These are phyloP conservation scores for Isichthys henryi DNA, from an alignment of 2,113 vertebrate genomes.

Conservation along the genomic window DNA sequence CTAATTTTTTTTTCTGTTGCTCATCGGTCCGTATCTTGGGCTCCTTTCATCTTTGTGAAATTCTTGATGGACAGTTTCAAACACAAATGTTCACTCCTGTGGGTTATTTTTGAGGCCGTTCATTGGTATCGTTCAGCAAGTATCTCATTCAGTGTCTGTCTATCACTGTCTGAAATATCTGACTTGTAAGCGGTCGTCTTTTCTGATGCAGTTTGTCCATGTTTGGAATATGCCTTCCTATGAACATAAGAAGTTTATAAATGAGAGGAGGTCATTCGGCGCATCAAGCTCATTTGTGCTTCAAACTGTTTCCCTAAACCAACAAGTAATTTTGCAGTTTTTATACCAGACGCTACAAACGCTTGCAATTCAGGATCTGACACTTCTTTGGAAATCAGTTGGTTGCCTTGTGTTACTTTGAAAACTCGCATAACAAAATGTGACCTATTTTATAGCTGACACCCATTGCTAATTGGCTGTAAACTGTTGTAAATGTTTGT, in stretches of 20 bases:
- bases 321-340: too few relatives aligned
- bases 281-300: neutral
- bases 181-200: neutral
- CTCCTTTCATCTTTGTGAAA: neutral
- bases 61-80: neutral
- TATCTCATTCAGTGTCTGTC: neutral
- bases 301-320: too few relatives aligned
- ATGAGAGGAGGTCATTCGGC: too few relatives aligned
- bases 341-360: too few relatives aligned
- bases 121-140: neutral
- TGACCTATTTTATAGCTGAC: neutral
- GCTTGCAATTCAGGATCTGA: too few relatives aligned
- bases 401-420: too few relatives aligned
- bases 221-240: neutral
- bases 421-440: neutral
- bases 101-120: neutral
- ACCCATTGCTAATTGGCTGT: neutral
- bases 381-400: too few relatives aligned
- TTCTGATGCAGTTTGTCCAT: neutral
- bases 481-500: neutral
- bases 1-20: neutral
- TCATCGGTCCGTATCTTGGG: neutral
- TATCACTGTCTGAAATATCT: neutral
- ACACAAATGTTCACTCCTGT: neutral
- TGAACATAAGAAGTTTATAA: too few relatives aligned